Conservation (phyloP, 2,113 vertebrate genomes). For the Cryptomyrus ogoouensis region DNA sequence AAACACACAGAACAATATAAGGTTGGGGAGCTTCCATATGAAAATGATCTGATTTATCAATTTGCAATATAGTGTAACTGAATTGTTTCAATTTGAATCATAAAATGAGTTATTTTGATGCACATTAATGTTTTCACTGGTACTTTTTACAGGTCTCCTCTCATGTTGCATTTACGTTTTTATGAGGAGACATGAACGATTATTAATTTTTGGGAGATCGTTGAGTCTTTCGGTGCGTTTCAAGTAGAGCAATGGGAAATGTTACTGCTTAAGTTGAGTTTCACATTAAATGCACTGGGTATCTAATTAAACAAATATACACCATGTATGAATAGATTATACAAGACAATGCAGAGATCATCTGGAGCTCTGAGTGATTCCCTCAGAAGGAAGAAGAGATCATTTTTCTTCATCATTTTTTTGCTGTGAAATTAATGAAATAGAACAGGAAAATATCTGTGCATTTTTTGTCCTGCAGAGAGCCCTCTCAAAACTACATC, state of each 20-base stretch:
- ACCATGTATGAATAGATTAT: neutral
- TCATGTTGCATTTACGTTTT: neutral
- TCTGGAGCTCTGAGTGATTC: neutral
- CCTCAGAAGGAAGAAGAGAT: neutral
- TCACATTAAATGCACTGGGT: neutral
- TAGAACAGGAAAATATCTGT: neutral
- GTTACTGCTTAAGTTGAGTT: neutral
- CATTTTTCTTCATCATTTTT: neutral
- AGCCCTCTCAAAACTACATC: neutral
- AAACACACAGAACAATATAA: neutral
- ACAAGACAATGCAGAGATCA: neutral
- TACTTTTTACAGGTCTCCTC: neutral
- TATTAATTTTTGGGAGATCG: neutral
- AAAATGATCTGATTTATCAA: neutral
- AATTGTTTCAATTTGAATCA: neutral
- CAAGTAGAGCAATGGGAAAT: neutral
- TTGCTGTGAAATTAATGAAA: neutral
- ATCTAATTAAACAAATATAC: neutral
- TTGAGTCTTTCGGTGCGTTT: neutral
- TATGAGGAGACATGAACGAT: neutral
- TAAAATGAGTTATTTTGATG: neutral
- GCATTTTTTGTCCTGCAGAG: neutral
- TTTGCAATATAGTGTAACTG: neutral
- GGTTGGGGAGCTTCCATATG: neutral
- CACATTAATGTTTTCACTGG: neutral